Conservation (phyloP, 1,140 invertebrate genomes). For the Phocides pigmalion region DNA sequence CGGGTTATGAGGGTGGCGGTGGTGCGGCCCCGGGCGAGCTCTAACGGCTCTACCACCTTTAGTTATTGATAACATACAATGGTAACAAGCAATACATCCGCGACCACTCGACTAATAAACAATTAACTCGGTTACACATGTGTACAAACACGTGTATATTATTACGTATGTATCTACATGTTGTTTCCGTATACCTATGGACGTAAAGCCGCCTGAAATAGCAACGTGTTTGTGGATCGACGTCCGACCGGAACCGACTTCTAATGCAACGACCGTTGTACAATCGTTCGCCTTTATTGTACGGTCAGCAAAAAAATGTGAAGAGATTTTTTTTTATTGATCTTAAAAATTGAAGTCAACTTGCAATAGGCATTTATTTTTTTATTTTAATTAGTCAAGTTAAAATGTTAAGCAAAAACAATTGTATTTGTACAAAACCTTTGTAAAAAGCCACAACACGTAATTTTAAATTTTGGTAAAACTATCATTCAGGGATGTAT, state of each 20-base stretch:
- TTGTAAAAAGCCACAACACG: no score
- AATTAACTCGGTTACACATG: conserved; percentile 14
- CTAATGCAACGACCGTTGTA: conserved; percentile 38
- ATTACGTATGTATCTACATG: neutral
- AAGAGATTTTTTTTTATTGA: no score
- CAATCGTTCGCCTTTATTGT: conserved; percentile 15
- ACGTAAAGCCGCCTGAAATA: conserved; percentile 34
- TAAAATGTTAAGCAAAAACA: no score
- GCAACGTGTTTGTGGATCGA: conserved; percentile 44
- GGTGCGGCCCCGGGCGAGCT: no score
- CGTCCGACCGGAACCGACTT: conserved; percentile 46
- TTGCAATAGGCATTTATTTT: no score
- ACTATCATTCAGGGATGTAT: no score
- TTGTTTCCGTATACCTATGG: conserved; percentile 1
- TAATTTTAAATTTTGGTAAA: no score
- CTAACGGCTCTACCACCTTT: no score
- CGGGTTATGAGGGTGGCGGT: no score
- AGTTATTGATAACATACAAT: neutral
- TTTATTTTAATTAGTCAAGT: no score
- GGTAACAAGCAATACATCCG: conserved; percentile 16
- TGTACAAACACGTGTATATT: neutral
- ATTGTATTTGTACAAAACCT: no score
- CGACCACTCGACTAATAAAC: conserved; percentile 20
- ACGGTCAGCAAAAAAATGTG: conserved; percentile 23
- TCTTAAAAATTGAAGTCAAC: conserved; percentile 5